Conservation (phyloP, 2,113 vertebrate genomes). For the Excalfactoria chinensis region DNA sequence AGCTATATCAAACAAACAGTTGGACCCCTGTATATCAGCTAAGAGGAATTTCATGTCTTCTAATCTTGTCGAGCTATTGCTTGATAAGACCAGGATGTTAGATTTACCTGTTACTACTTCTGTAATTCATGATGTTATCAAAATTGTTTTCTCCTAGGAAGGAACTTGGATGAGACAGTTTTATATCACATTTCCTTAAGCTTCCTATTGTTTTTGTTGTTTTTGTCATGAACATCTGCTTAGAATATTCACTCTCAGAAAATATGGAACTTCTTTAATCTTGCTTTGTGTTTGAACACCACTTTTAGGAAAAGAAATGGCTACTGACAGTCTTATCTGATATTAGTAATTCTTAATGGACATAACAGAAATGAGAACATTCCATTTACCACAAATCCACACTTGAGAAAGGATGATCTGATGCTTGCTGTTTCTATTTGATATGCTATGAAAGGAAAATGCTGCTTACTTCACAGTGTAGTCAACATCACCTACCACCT, state of each 20-base stretch:
- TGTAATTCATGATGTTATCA: conserved; percentile 48
- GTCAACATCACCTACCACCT: background rate
- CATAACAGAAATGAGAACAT: background rate
- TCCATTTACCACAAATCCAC: background rate
- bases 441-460: background rate
- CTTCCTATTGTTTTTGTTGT: background rate
- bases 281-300: background rate
- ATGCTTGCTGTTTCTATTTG: background rate
- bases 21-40: conserved; percentile 19
- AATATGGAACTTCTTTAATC: background rate
- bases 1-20: conserved; percentile 29
- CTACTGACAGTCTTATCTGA: background rate
- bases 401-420: background rate
- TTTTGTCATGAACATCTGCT: background rate
- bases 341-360: background rate
- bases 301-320: background rate
- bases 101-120: conserved; percentile 40
- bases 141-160: conserved; percentile 28
- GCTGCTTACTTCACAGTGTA: background rate
- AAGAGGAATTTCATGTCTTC: conserved; percentile 32
- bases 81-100: conserved; percentile 43
- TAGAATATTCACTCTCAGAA: background rate
- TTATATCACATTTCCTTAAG: conserved; percentile 12
- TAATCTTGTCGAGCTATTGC: conserved; percentile 40
- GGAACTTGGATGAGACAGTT: background rate